Evolutionary conservation across 2,113 vertebrate genomes (phyloP), one percentile per base, ranked within the genome.

Genomic region (Ophiodon elongatus): DNA sequence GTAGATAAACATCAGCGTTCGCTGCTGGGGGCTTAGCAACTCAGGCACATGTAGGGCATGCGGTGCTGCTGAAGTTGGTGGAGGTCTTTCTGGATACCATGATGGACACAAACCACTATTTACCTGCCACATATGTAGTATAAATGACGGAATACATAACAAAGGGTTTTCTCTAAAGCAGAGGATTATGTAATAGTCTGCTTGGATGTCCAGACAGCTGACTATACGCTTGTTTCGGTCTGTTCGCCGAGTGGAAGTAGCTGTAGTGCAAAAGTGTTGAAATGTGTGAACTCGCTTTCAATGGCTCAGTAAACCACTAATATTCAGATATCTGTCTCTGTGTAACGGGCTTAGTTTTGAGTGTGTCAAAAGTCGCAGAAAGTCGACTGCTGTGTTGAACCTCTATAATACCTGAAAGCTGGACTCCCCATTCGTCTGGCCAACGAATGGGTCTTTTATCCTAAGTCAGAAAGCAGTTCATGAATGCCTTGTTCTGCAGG

Each of bases 391-490:
- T 62, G 37, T 43, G 21, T 85, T 60, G 67, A 74, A 27, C 37
- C 27, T 82, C 35, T 62, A 10, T 27, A 62, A 54, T 23, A 80
- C 37, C 56, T 56, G 25, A 25, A 52, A 31, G 5, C 2, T 50
- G 69, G 69, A 35, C 72, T 72, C 27, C n/a, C n/a, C n/a, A n/a
- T n/a, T n/a, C 66, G 69, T 60, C 29, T n/a, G 60, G 31, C 31
- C 52, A 43, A 39, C 65, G 25, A n/a, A 52, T 45, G 52, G 41
- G 43, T 65, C 23, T 47, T 4, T 57, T 41, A 62, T 47, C 15
- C 41, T 6, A 8, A 57, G 39, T 75, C 59, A 82, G 23, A 50
- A n/a, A 45, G 69, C n/a, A 21, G 57, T 81, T 78, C 71, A 45
- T 35, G 41, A 45, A 74, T 73, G 54, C 3, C 7, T 43, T 52